Base-by-base conservation (phyloP, 2,888 invertebrate genomes). In the Brachyopa scutellaris region DNA sequence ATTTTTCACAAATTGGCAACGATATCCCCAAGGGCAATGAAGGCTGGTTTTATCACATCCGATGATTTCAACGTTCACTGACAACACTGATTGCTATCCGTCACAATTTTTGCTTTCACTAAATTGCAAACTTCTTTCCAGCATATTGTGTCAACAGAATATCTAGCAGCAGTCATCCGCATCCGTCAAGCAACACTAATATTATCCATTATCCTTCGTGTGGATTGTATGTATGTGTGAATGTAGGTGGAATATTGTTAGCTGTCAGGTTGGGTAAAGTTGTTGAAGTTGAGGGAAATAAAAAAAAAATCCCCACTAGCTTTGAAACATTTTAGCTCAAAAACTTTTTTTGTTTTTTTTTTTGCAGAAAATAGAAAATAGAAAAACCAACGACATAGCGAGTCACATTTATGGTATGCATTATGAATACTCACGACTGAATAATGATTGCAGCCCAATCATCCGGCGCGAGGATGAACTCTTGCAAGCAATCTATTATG, bases 151-250 rank as follows among this genome's bases (percentile, higher is more conserved):
- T 74, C 73, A 79, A 74, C 73, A 79, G 29, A 49, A 69, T 33
- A 73, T 70, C 62, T 26, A 66, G 49, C 66, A 47, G 31, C 47
- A 79, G 67, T 74, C 76, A 80, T 67, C 67, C 31, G 33, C 36
- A 33, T 61, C 55, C 69, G 62, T 69, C 62, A 55, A 51, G 69
- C 79, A 62, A 69, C 69, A 69, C 76, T 80, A 76, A 80, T 80
- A 80, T 69, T 74, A 57, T 80, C 76, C 57, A 80, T 76, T 76
- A 80, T 80, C 62, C 76, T 76, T 80, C 76, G 42, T 74, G 59
- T 55, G 61, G 36, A 62, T 74, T 45, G 51, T n/a, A n/a, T n/a
- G n/a, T n/a, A n/a, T n/a, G n/a, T n/a, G n/a, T n/a, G n/a, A 62
- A 57, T 66, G 21, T 62, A 62, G 33, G 53, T 61, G 79, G 31